phyloP scores from a whole-genome alignment of 1,140 invertebrate genomes.

The Drosophila eugracilis region DNA sequence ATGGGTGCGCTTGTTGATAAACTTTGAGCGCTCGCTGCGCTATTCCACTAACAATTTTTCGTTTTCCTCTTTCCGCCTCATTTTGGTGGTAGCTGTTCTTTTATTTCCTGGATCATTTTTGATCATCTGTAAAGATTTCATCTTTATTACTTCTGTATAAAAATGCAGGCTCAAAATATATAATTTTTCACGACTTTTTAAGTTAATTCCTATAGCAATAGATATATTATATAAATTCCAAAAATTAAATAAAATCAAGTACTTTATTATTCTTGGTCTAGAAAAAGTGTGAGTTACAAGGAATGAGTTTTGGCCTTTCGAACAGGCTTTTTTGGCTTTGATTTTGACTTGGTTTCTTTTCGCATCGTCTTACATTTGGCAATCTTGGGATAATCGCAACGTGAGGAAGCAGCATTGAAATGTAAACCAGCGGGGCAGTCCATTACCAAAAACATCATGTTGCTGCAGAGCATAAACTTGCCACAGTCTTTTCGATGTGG shows the following conservation, averaged over 20 bases:
- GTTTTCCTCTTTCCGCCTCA: too few species aligned
- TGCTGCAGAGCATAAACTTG: conserved; percentile 71
- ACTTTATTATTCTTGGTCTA: conserved; percentile 14
- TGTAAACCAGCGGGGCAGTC: conserved; percentile 73
- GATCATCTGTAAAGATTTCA: too few species aligned
- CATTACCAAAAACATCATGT: conserved; percentile 66
- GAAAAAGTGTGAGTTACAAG: conserved; percentile 6
- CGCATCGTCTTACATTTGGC: conserved; percentile 55
- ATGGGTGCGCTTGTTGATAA: too few species aligned
- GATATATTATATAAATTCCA: too few species aligned
- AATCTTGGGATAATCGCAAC: conserved; percentile 73
- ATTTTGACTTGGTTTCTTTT: conserved; percentile 36
- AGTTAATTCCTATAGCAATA: too few species aligned
- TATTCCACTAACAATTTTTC: too few species aligned
- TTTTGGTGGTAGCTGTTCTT: too few species aligned
- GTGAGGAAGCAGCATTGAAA: conserved; percentile 54
- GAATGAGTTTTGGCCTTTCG: conserved; percentile 7
- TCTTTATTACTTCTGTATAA: too few species aligned
- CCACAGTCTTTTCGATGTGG: conserved; percentile 59
- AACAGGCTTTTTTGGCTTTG: conserved; percentile 14
- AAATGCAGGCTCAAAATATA: too few species aligned
- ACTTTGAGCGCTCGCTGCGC: too few species aligned
- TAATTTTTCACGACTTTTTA: too few species aligned
- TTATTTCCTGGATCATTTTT: too few species aligned
- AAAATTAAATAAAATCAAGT: conserved; percentile 1